Evolutionary conservation across 2,888 invertebrate species (phyloP), one percentile per base, ranked within the genome.

Genomic region (Hipparchia sbordonii): DNA sequence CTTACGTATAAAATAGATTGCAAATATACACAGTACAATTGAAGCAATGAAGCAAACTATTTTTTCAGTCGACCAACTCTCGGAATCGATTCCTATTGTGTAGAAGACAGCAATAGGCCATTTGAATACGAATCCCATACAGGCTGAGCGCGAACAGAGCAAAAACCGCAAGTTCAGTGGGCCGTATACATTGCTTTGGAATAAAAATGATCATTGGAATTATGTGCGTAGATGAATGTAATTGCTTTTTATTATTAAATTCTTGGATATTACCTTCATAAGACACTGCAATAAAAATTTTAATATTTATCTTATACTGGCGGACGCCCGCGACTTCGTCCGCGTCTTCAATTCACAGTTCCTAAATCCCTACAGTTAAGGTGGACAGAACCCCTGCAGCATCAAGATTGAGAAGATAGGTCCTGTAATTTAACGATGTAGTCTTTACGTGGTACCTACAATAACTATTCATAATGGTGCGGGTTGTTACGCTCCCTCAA

Each of bases 41-140:
- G 60, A 57, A 67, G 57, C 74, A 70, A 70, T 67, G 72, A 74
- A 74, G 74, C 74, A 74, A 72, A 72, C 62, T 56, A 62, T 57
- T 70, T 74, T 74, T 74, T 74, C 72, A 70, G 51, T 60, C 39
- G 6, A 68, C 39, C 57, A 46, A 62, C 72, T 70, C 72, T 74
- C 46, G 61, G 69, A 74, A 73, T 71, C 70, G 57, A 67, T 52
- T 72, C 57, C 67, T 72, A 70, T 72, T 74, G 69, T 71, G 39
- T 9, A 56, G 4, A 59, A 67, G 52, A 33, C 52, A 51, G 65
- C 65, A 12, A 12, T 51, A 3, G 33, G 33, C 39, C 7, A 74
- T 72, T 74, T 72, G 67, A 74, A 74, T 74, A 74, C 68, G 65
- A 12, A 65, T 72, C 62, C 69, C 67, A 56, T 70, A 61, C 70